Evolutionary conservation across 1,140 invertebrate species (phyloP), one percentile per base, ranked within the genome.

Genomic region (Rhopalosiphum padi): DNA sequence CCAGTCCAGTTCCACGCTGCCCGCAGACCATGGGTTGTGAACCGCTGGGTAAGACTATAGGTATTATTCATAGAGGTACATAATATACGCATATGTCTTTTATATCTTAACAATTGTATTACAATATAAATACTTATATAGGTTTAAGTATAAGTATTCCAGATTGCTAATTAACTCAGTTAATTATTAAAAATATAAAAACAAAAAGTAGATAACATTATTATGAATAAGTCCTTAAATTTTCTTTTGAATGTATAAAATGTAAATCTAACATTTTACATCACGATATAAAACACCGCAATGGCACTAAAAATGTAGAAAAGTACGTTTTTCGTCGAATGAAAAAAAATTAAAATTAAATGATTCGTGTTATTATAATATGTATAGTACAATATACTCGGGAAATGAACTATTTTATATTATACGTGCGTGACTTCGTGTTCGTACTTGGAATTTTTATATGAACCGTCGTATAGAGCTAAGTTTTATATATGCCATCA

Each of bases 361-460:
- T 53, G 48, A 86, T 55, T 25, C 23, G 35, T 55, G 11, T 53
- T 89, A 25, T 89, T 51, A 43, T 85, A 85, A 25, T 85, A 85
- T 82, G 18, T 82, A 35, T 89, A 25, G 48, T 18, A 37, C 35
- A 21, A 89, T 55, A 89, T 55, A 37, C 88, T 53, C 18, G 53
- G 37, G 30, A 90, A 90, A 41, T 37, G 11, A 30, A 41, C 23
- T 90, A 46, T 68, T 90, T 90, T 4, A 43, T 90, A 68, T 68
- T 90, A 35, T 90, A 43, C 89, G 51, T 41, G 53, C 55, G 53
- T 90, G 55, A 68, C 55, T 68, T 30, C 11, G 11, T 41, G 88
- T 18, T 68, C 25, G 89, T 90, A 60, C 89, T 90, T 90, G 68
- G 89, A 90, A 68, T 90, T 60, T 68, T 68, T 90, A 90, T 90